These are phyloP conservation scores for Elephantulus edwardii DNA, from an alignment of 2,113 vertebrate species.

Conservation along the genomic window DNA sequence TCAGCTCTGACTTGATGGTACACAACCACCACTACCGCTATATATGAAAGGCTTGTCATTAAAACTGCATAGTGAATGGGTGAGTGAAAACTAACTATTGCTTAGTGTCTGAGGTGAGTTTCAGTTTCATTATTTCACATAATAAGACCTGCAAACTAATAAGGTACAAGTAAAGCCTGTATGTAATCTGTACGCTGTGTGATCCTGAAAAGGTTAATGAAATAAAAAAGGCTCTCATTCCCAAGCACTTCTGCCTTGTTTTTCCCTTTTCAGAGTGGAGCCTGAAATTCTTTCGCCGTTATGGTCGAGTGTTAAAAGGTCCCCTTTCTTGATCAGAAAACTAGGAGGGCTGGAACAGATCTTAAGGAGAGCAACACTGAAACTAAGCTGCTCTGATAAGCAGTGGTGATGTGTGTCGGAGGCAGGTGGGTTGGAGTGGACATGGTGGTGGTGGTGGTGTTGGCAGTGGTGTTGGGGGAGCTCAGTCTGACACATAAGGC, in stretches of 20 bases:
- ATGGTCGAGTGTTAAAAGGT: conserved; percentile 65
- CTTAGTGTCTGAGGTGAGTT: neutral
- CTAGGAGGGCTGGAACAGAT: neutral
- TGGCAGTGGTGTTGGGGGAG: too few species aligned
- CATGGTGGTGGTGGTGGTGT: too few species aligned
- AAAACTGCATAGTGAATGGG: neutral
- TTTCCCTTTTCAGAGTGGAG: conserved; percentile 43
- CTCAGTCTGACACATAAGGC: too few species aligned
- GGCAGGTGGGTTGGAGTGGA: too few species aligned
- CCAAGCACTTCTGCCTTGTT: neutral
- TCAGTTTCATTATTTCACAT: conserved; percentile 11
- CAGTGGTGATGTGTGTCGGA: too few species aligned
- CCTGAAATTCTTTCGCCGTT: conserved; percentile 41
- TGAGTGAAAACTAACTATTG: conserved; percentile 37
- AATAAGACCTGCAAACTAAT: conserved; percentile 21
- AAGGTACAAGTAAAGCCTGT: conserved; percentile 29
- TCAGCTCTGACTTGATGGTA: too few species aligned
- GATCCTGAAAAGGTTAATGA: conserved; percentile 50
- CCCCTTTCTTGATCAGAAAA: conserved; percentile 62
- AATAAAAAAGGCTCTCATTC: neutral
- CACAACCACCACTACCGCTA: too few species aligned
- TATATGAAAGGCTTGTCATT: conserved; percentile 4
- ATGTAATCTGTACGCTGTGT: neutral
- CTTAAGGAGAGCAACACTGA: conserved; percentile 54
- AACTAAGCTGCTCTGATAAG: conserved; percentile 66